A percentile compares a stretch with the other conserved stretches of the same genome.
Evolutionary conservation across 2,888 invertebrate genomes (phyloP).

Genomic region (Epicampocera succincta): DNA sequence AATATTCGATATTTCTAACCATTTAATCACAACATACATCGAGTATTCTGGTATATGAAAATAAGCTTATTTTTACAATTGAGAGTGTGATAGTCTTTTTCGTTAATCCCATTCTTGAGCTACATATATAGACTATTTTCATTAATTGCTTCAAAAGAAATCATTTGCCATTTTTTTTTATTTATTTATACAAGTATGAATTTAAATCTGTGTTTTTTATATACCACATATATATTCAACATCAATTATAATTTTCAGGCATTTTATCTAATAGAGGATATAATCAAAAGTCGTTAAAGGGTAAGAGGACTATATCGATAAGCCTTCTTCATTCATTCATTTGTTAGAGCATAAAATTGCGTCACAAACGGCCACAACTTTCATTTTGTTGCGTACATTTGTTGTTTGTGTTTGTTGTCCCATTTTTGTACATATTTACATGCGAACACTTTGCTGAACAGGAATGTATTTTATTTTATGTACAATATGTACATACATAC

Average conservation of each 20-base stretch:
- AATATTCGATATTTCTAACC: slow-evolving; percentile 44
- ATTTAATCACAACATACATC: slow-evolving; percentile 43
- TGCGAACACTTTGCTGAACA: too few relatives aligned
- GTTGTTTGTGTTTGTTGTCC: too few relatives aligned
- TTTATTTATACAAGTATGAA: background rate
- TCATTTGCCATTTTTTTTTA: slow-evolving; percentile 11
- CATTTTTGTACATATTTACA: too few relatives aligned
- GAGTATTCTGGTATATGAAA: slow-evolving; percentile 59
- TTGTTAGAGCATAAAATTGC: too few relatives aligned
- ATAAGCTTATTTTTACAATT: slow-evolving; percentile 34
- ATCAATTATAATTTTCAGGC: slow-evolving; percentile 50
- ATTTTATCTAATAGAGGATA: slow-evolving; percentile 44
- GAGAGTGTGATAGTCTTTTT: background rate
- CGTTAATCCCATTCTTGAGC: too few relatives aligned
- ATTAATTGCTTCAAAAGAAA: slow-evolving; percentile 1
- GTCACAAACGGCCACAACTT: too few relatives aligned
- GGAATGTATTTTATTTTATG: too few relatives aligned
- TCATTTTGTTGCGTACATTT: too few relatives aligned
- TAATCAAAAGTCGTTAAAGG: slow-evolving; percentile 45
- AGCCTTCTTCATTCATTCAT: background rate
- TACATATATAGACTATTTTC: too few relatives aligned
- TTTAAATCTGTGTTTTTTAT: slow-evolving; percentile 6
- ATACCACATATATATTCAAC: background rate
- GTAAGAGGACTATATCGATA: slow-evolving; percentile 46
- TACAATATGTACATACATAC: too few relatives aligned